Conservation (phyloP, 2,113 vertebrate species). For the human region GRCh38 chr16:76019001-76019500, state of each 20-base stretch:
- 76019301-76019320: not conserved
- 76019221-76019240: not conserved
- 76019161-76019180: not conserved
- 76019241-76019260: not conserved
- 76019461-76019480: not conserved
- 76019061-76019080: not conserved
- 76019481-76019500: not conserved
- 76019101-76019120: not conserved
- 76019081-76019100: not conserved
- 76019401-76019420: not conserved
- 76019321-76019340: not conserved
- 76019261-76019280: not conserved
- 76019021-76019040: rapidly evolving
- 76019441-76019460: not conserved
- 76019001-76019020: not conserved
- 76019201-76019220: not conserved
- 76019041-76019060: not conserved
- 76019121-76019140: not conserved
- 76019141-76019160: not conserved
- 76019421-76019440: not conserved
- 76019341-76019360: not conserved
- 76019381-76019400: not conserved
- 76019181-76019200: not conserved
- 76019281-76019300: not conserved
- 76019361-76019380: not conserved